Conservation (phyloP, 2,888 invertebrate species). For the Rosalia funebris region DNA sequence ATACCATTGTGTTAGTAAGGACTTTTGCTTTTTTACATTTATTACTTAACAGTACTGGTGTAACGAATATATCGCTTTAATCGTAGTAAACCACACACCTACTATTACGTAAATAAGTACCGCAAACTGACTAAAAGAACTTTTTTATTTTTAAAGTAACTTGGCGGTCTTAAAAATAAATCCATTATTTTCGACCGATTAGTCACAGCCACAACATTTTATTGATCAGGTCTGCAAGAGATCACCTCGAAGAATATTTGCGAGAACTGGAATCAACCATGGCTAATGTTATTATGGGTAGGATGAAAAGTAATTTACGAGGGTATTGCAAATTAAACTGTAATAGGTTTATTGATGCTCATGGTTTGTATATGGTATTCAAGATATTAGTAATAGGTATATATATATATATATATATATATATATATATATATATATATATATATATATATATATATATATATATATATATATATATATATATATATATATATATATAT, state of each 20-base stretch:
- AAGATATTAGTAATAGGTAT: too few relatives aligned
- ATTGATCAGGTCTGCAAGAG: constrained; percentile 18
- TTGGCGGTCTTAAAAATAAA: not conserved
- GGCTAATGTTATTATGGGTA: constrained; percentile 34
- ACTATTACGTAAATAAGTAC: not conserved
- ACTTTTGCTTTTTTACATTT: too few relatives aligned
- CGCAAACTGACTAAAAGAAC: not conserved
- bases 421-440: too few relatives aligned
- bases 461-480: too few relatives aligned
- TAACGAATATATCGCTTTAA: not conserved
- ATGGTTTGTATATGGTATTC: not conserved
- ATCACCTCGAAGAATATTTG: constrained; percentile 24
- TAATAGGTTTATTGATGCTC: constrained; percentile 33
- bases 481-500: too few relatives aligned
- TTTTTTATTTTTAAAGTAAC: too few relatives aligned
- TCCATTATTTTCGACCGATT: constrained; percentile 1
- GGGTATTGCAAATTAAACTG: constrained; percentile 35
- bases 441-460: too few relatives aligned
- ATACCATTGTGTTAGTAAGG: too few relatives aligned
- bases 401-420: too few relatives aligned
- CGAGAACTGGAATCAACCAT: constrained; percentile 31
- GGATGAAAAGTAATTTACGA: constrained; percentile 31
- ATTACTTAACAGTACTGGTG: too few relatives aligned
- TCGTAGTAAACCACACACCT: not conserved
- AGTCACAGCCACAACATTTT: constrained; percentile 23